Conservation (phyloP, 2,797 vertebrate species). For the Cetoscarus ocellatus region DNA sequence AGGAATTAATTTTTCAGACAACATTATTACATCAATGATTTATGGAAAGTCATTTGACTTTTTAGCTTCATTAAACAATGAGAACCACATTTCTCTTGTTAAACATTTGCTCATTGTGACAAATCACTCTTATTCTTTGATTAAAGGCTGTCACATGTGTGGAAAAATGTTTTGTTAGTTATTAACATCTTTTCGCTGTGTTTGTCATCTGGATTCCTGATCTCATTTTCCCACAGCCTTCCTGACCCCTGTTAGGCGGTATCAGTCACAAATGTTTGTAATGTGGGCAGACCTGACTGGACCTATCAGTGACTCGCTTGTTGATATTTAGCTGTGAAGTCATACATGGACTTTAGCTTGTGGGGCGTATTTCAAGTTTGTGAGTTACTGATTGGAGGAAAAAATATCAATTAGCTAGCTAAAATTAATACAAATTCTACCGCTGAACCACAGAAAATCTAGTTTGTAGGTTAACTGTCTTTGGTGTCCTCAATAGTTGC, state of each 20-base stretch:
- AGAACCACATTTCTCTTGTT: not conserved
- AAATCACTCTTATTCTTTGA: not conserved
- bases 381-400: not conserved
- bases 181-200: constrained; percentile 4
- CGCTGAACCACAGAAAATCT: no score
- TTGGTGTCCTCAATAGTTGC: no score
- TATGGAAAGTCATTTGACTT: not conserved
- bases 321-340: not conserved
- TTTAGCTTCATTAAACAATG: not conserved
- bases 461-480: no score
- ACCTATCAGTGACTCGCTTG: constrained; percentile 13
- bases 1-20: not conserved
- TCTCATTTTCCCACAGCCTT: constrained; percentile 31
- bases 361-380: not conserved
- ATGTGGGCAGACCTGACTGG: not conserved
- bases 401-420: no score
- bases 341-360: not conserved
- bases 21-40: not conserved
- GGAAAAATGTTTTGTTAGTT: constrained; percentile 1
- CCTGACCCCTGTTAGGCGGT: constrained; percentile 1
- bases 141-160: not conserved
- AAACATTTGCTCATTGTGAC: not conserved
- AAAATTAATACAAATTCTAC: no score
- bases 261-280: constrained; percentile 21
- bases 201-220: constrained; percentile 24